Evolutionary conservation across 2,113 vertebrate genomes (phyloP).

Genomic region (Natator depressus): DNA sequence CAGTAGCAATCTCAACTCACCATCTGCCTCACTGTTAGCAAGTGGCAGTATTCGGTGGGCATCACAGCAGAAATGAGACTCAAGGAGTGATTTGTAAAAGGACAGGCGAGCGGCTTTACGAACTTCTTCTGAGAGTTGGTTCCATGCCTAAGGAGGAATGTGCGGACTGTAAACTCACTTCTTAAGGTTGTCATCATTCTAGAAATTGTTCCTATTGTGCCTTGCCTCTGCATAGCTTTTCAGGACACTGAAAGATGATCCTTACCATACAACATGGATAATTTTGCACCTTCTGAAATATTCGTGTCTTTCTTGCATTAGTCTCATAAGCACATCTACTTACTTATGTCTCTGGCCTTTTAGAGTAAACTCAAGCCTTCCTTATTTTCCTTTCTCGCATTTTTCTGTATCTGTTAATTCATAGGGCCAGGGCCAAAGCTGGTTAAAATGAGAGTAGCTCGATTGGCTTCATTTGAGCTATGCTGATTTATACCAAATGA

Average conservation of each 20-base stretch:
- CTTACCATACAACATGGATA: neutral
- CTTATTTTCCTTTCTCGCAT: neutral
- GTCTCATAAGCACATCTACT: neutral
- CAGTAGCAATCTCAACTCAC: neutral
- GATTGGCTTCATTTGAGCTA: neutral
- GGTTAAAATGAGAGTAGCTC: neutral
- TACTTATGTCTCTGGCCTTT: neutral
- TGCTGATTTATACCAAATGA: neutral
- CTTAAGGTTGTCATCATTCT: neutral
- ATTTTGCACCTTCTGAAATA: neutral
- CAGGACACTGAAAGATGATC: neutral
- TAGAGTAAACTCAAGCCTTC: neutral
- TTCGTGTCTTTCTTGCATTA: neutral
- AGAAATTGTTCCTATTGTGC: neutral
- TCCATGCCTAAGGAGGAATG: neutral
- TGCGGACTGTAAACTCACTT: neutral
- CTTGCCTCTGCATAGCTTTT: neutral
- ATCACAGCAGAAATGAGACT: neutral
- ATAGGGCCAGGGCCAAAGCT: neutral
- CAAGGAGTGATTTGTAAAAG: neutral
- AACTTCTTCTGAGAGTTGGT: neutral
- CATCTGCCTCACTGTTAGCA: neutral
- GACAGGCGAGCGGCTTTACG: neutral
- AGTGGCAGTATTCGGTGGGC: neutral
- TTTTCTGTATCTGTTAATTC: neutral